Evolutionary conservation across 1,140 invertebrate genomes (phyloP), one percentile per base, ranked within the genome.

Genomic region (Branchinecta lynchi): DNA sequence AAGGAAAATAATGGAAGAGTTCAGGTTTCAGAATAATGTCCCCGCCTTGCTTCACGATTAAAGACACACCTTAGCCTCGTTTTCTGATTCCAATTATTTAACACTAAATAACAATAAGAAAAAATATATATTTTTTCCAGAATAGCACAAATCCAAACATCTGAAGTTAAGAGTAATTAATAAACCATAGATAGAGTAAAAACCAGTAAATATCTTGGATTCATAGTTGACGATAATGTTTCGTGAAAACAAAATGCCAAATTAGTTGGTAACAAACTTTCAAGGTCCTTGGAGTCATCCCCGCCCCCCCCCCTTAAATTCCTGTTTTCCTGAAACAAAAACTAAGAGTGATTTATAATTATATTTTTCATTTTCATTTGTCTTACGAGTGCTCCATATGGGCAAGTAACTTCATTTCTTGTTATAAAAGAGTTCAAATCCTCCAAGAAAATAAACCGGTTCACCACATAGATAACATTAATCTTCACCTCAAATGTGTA

Each of bases 301-400:
- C 9, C 46, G 9, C 9, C 46, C 46, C n/a, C n/a, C n/a, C n/a
- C n/a, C n/a, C n/a, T n/a, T 51, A 9, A 51, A 51, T 9, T 51
- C n/a, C 46, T n/a, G 46, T 51, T 51, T 51, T 51, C 46, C 46
- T 51, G n/a, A n/a, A 51, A 51, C 9, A 51, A 51, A 51, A 51
- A 9, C 9, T 51, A 9, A 51, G n/a, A 51, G n/a, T 51, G 46
- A 51, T 51, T 51, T 51, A 51, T 51, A 9, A 51, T 51, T 51
- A 51, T 51, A 51, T 51, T 51, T 51, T 51, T 51, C 46, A 51
- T 51, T 51, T n/a, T 51, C 46, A 51, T 51, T 51, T 51, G 46
- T 51, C 46, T 51, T 51, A 51, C n/a, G 46, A 51, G 46, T 51
- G 46, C n/a, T 51, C 46, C 9, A 51, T 51, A 51, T 51, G 46